A percentile compares a stretch with the other conserved stretches of the same genome.
phyloP scores from a whole-genome alignment of 2,797 vertebrate genomes.

The Sebastes kiyomatsui region DNA sequence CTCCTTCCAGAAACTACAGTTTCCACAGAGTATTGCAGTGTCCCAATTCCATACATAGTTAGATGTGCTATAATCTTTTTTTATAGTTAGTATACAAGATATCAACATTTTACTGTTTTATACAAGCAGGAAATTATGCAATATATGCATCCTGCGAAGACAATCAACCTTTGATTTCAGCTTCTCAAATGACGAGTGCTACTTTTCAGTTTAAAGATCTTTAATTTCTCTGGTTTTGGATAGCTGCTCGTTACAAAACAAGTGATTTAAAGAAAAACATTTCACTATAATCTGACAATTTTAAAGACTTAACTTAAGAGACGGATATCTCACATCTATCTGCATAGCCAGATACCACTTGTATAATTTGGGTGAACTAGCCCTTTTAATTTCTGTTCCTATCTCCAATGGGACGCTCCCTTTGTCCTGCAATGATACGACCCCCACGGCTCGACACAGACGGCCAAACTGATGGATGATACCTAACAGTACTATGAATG shows the following conservation, averaged over 20 bases:
- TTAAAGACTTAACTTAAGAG: background rate
- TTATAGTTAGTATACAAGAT: background rate
- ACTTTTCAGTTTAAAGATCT: background rate
- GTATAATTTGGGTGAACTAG: conserved; percentile 16
- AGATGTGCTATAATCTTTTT: background rate
- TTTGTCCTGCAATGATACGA: background rate
- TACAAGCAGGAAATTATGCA: background rate
- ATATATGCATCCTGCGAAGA: background rate
- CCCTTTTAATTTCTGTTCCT: background rate
- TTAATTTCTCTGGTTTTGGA: background rate
- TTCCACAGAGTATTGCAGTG: background rate
- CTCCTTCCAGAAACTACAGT: background rate
- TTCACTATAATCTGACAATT: background rate
- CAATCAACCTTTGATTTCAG: background rate
- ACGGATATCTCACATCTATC: background rate
- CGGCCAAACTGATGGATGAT: conserved; percentile 3
- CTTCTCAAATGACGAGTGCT: background rate
- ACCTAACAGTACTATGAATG: conserved; percentile 36
- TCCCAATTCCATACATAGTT: background rate
- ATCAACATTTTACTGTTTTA: background rate
- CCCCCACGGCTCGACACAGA: background rate
- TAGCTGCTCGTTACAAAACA: conserved; percentile 4
- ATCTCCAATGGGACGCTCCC: background rate
- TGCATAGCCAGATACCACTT: no score
- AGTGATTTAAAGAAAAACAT: background rate